A percentile compares a stretch with the other conserved stretches of the same genome.
Evolutionary conservation across 2,113 vertebrate species (phyloP).

Genomic region (Corythornis cristatus): DNA sequence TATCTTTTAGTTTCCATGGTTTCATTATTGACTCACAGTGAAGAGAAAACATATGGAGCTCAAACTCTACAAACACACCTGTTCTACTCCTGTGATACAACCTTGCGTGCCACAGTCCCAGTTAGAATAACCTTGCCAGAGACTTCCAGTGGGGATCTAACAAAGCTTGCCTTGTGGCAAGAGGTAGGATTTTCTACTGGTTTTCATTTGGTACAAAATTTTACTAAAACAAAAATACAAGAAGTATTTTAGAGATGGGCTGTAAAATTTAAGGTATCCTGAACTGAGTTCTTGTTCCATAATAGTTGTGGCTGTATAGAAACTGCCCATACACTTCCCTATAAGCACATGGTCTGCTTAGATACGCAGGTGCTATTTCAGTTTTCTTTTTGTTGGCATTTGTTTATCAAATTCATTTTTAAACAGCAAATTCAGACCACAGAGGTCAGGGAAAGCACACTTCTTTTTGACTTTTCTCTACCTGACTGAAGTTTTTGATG

Average conservation of each 20-base stretch:
- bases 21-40: slow-evolving; percentile 38
- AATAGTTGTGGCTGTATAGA: background rate
- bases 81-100: background rate
- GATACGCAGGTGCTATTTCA: background rate
- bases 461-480: background rate
- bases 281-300: background rate
- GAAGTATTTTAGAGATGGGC: background rate
- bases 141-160: background rate
- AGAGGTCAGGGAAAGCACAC: background rate
- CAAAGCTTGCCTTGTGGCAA: background rate
- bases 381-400: background rate
- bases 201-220: background rate
- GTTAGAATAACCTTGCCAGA: background rate
- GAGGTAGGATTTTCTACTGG: background rate
- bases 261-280: background rate
- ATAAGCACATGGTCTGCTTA: background rate
- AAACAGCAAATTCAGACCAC: background rate
- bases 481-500: background rate
- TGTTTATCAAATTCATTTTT: background rate
- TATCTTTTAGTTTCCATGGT: slow-evolving; percentile 55
- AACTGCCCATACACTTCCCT: background rate
- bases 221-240: background rate
- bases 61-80: slow-evolving; percentile 21
- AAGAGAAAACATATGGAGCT: slow-evolving; percentile 33
- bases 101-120: background rate